These are phyloP conservation scores for Lithophane socia DNA, from an alignment of 2,888 invertebrate species.

Conservation along the genomic window DNA sequence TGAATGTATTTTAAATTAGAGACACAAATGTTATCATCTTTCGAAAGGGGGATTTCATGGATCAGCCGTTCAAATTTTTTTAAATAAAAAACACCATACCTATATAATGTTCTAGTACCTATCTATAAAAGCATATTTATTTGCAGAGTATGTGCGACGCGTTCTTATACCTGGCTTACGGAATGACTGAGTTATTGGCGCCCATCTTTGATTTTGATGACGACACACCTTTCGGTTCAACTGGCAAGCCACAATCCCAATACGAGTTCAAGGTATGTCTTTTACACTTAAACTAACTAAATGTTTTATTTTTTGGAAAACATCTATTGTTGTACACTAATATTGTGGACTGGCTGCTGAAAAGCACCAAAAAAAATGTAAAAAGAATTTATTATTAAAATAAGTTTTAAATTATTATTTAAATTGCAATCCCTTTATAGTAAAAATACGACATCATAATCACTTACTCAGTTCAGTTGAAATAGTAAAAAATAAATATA, in stretches of 20 bases:
- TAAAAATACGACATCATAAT: background rate
- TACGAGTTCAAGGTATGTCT: constrained; percentile 70
- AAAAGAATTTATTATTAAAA: too few species aligned
- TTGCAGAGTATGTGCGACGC: constrained; percentile 68
- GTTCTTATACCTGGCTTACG: constrained; percentile 72
- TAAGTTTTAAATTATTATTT: too few species aligned
- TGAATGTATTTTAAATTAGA: constrained; percentile 12
- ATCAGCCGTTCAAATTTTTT: background rate
- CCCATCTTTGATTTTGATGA: constrained; percentile 72
- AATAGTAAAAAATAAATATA: background rate
- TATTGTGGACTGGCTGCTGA: background rate
- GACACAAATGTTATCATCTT: background rate
- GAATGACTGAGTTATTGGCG: constrained; percentile 78
- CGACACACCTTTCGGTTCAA: constrained; percentile 73
- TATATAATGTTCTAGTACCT: background rate
- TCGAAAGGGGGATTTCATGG: background rate
- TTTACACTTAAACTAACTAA: background rate
- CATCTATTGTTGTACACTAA: background rate
- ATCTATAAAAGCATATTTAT: constrained; percentile 16
- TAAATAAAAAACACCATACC: background rate
- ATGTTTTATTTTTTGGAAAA: background rate
- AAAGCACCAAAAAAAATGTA: background rate
- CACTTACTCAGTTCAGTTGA: background rate
- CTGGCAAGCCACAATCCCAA: constrained; percentile 68
- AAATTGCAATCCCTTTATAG: background rate